phyloP scores from a whole-genome alignment of 2,888 invertebrate species.

The Morpho achilles region DNA sequence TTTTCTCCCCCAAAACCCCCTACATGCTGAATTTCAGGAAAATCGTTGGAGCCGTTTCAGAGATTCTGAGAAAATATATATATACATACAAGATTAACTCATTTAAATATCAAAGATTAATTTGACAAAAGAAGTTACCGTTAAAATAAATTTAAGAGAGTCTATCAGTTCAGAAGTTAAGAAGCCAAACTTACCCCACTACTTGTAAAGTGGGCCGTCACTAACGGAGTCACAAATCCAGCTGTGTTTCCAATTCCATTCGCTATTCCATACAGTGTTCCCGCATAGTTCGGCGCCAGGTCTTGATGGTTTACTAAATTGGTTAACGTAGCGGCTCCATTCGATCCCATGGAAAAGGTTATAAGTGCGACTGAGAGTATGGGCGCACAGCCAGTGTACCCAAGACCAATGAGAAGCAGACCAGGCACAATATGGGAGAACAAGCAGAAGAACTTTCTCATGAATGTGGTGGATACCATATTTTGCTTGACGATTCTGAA shows the following conservation, averaged over 20 bases:
- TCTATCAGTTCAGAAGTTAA: neutral
- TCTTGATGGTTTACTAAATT: constrained; percentile 85
- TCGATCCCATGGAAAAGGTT: constrained; percentile 83
- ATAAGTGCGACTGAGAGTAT: constrained; percentile 82
- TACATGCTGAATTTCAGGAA: no score
- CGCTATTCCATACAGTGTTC: constrained; percentile 86
- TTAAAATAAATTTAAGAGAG: no score
- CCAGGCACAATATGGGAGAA: constrained; percentile 81
- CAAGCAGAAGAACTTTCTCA: constrained; percentile 82
- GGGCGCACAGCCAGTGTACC: constrained; percentile 81
- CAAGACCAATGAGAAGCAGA: constrained; percentile 72
- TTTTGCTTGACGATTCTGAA: constrained; percentile 71
- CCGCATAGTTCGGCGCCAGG: constrained; percentile 87
- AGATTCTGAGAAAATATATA: no score
- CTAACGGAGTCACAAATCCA: constrained; percentile 85
- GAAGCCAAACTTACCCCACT: constrained; percentile 64
- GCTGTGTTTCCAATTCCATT: constrained; percentile 86
- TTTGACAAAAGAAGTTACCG: no score
- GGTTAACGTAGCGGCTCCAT: constrained; percentile 81
- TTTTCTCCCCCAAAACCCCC: no score
- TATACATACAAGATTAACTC: no score
- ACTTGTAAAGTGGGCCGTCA: constrained; percentile 83
- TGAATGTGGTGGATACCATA: constrained; percentile 70
- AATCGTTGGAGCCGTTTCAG: no score
- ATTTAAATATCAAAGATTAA: no score